phyloP scores from a whole-genome alignment of 2,113 vertebrate species.

The Oxygymnocypris stewartii region DNA sequence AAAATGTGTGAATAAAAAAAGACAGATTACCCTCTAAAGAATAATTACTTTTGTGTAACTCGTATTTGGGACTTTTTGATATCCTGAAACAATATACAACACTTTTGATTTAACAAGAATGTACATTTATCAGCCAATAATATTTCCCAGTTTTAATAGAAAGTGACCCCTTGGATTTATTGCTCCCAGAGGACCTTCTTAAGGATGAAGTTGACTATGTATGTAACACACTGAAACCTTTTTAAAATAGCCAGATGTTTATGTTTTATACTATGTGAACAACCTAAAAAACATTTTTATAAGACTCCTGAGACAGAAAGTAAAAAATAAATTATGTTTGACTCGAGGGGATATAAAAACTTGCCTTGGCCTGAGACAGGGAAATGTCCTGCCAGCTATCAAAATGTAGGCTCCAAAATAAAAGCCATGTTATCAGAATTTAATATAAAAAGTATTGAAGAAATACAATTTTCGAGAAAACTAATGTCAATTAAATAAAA shows the following conservation, averaged over 20 bases:
- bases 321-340: neutral
- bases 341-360: neutral
- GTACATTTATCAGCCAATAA: constrained; percentile 8
- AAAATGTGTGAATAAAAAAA: constrained; percentile 6
- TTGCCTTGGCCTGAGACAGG: neutral
- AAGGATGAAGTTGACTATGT: constrained; percentile 20
- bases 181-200: constrained; percentile 32
- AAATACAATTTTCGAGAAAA: neutral
- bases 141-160: neutral
- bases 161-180: neutral
- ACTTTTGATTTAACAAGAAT: constrained; percentile 25
- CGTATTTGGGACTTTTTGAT: neutral
- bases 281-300: neutral
- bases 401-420: neutral
- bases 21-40: neutral
- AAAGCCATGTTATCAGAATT: neutral
- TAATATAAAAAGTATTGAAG: neutral
- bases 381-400: neutral
- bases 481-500: neutral
- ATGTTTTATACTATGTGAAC: neutral
- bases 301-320: neutral
- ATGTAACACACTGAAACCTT: neutral
- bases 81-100: neutral
- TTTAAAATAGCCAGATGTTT: constrained; percentile 7
- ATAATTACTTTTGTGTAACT: neutral